Evolutionary conservation across 2,888 invertebrate genomes (phyloP), one percentile per base, ranked within the genome.

Genomic region (Mesodorylaimus sp.): DNA sequence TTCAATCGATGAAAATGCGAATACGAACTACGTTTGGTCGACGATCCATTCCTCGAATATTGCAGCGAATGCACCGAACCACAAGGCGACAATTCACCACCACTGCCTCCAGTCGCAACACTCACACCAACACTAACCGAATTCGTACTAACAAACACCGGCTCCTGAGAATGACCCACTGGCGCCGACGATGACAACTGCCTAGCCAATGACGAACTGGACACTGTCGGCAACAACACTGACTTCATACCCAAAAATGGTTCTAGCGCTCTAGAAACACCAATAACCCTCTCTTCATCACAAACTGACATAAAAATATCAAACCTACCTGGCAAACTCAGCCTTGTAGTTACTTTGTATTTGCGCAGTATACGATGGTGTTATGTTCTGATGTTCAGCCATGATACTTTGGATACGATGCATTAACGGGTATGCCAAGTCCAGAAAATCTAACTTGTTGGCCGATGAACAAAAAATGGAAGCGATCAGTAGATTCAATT

Each of bases 361-460:
- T 55, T 68, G 68, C 36, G 75, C 74, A 27, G 74, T 73, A 58
- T 75, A 75, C 38, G 74, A 66, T 16, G 76, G 74, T 55, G 75
- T 67, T 45, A 57, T 60, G 29, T 62, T 60, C 26, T 62, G 60
- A 45, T 61, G 62, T 5, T 60, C 69, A 59, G 78, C 77, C 1
- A 78, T 76, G 13, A 80, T 78, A 21, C 77, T 74, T 43, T 75
- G 72, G 48, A 80, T 66, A 45, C 80, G 70, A 55, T 79, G 79
- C 60, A 79, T 75, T 67, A 80, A 71, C 2, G 75, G 75, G 60
- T 77, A 64, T 23, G 76, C 78, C 51, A 79, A 67, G 60, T 79
- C 79, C 45, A 81, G 72, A 64, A 81, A 80, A 63, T 81, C 80
- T 61, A 79, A 78, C 63, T 79, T 79, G 57, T 78, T 79, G 2